These are phyloP conservation scores for Sebastes minor DNA, from an alignment of 2,797 vertebrate genomes.

Conservation along the genomic window DNA sequence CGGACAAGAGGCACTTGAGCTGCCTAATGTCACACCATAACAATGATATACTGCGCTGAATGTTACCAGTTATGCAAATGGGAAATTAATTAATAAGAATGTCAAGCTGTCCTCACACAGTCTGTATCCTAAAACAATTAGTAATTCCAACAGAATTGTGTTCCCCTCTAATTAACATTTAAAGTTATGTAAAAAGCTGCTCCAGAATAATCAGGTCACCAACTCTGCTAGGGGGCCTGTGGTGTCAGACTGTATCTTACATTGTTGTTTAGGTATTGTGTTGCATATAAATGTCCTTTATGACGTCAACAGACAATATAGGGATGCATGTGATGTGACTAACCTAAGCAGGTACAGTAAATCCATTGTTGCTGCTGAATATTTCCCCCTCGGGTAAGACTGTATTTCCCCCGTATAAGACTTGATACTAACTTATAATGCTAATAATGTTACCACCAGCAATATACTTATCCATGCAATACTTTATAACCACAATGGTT, in stretches of 20 bases:
- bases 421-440: no score
- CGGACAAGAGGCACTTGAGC: conserved; percentile 22
- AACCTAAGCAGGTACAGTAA: neutral
- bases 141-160: conserved; percentile 9
- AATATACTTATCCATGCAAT: no score
- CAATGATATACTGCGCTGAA: conserved; percentile 17
- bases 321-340: neutral
- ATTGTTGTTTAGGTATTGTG: conserved; percentile 7
- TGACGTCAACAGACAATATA: neutral
- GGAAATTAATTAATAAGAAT: conserved; percentile 22
- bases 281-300: conserved; percentile 9
- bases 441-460: no score
- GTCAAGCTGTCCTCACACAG: conserved; percentile 7
- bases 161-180: conserved; percentile 29
- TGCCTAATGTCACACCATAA: conserved; percentile 26
- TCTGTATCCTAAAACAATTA: conserved; percentile 32
- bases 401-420: no score
- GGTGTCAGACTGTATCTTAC: conserved; percentile 12
- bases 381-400: no score
- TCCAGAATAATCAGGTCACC: conserved; percentile 41
- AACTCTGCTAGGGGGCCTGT: neutral
- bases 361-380: neutral
- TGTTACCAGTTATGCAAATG: conserved; percentile 41
- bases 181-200: conserved; percentile 14
- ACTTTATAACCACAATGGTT: no score